A percentile compares a stretch with the other conserved stretches of the same genome.
phyloP scores from a whole-genome alignment of 2,797 vertebrate genomes.

The Sarcophilus harrisii region DNA sequence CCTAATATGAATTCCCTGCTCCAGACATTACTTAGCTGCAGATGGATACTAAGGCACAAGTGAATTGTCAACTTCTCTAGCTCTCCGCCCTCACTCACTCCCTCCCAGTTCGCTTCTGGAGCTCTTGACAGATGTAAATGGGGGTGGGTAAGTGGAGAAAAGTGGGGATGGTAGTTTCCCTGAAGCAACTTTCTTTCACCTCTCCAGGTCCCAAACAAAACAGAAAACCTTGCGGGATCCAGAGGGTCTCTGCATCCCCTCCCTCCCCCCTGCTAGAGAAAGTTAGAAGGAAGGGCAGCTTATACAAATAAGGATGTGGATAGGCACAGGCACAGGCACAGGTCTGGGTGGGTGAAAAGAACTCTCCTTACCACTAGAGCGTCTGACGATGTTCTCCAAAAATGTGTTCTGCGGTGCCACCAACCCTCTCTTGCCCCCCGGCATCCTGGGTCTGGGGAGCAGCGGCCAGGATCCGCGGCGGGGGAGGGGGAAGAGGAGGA shows the following conservation, averaged over 20 bases:
- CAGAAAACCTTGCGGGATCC: not conserved
- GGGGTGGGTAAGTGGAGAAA: not conserved
- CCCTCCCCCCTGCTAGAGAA: slow-evolving; percentile 23
- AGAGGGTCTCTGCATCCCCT: not conserved
- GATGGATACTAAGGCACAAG: not conserved
- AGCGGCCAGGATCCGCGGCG: slow-evolving; percentile 85
- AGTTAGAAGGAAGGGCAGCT: rapidly evolving
- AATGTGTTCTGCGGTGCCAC: slow-evolving; percentile 99
- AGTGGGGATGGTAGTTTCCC: not conserved
- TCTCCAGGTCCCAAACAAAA: not conserved
- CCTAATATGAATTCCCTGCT: slow-evolving; percentile 38
- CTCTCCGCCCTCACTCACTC: not conserved
- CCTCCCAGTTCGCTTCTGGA: not conserved
- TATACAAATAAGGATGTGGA: not conserved
- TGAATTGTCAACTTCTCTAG: not conserved
- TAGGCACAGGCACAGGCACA: not conserved
- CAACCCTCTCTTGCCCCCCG: slow-evolving; percentile 97
- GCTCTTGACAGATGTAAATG: slow-evolving; percentile 63
- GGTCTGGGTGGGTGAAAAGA: slow-evolving; percentile 50
- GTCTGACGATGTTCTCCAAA: slow-evolving; percentile 97
- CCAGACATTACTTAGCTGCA: not conserved
- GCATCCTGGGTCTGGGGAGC: slow-evolving; percentile 92
- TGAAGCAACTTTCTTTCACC: slow-evolving; percentile 56
- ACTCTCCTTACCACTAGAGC: slow-evolving; percentile 94
- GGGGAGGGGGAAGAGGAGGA: slow-evolving; percentile 79